phyloP scores from a whole-genome alignment of 2,113 vertebrate genomes.

The western clawed frog (Xenopus tropicalis) region UCB_Xtro_10.0 CM004443.2:62510501-62511000 shows the following conservation, averaged over 20 bases:
- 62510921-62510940: constrained; percentile 38
- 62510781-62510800: constrained; percentile 53
- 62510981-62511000: constrained; percentile 21
- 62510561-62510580: too few relatives aligned
- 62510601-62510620: too few relatives aligned
- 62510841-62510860: constrained; percentile 53
- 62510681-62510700: constrained; percentile 34
- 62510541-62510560: too few relatives aligned
- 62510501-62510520: too few relatives aligned
- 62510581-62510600: too few relatives aligned
- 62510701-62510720: constrained; percentile 34
- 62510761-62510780: constrained; percentile 50
- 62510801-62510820: constrained; percentile 28
- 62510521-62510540: too few relatives aligned
- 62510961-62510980: neutral
- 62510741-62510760: constrained; percentile 24
- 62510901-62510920: constrained; percentile 46
- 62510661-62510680: too few relatives aligned
- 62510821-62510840: constrained; percentile 50
- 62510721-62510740: constrained; percentile 36
- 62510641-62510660: too few relatives aligned
- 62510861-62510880: constrained; percentile 50
- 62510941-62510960: constrained; percentile 12
- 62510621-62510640: too few relatives aligned
- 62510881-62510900: constrained; percentile 52